Percentiles rank a stretch among this genome's conserved stretches.
Conservation (phyloP, 2,888 invertebrate species). For the Eilema griseolum region DNA sequence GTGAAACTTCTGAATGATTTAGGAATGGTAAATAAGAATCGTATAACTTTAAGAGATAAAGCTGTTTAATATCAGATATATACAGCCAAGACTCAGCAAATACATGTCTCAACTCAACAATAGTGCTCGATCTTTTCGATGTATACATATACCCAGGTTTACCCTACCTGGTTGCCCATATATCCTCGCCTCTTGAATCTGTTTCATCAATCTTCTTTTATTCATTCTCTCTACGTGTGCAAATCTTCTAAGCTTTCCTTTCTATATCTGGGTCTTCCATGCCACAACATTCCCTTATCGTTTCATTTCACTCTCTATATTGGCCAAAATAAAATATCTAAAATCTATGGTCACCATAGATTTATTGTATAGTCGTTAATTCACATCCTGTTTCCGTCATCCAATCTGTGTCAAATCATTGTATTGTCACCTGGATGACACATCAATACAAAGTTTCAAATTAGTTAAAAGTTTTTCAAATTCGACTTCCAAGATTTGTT, state of each 20-base stretch:
- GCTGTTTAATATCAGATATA: too few relatives aligned
- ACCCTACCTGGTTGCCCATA: not conserved
- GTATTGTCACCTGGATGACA: not conserved
- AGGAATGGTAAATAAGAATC: too few relatives aligned
- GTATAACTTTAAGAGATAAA: too few relatives aligned
- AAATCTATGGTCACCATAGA: too few relatives aligned
- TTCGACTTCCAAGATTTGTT: not conserved
- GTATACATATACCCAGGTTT: too few relatives aligned
- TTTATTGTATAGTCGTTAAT: not conserved
- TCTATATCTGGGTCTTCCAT: not conserved
- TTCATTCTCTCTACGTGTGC: not conserved
- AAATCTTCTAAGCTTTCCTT: not conserved
- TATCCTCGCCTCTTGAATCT: not conserved
- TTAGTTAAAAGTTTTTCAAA: not conserved
- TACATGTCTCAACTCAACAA: too few relatives aligned
- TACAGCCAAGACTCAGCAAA: too few relatives aligned
- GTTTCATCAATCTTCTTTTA: not conserved
- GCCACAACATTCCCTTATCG: not conserved
- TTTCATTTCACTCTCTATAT: not conserved
- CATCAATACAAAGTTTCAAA: not conserved
- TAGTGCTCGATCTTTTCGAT: too few relatives aligned
- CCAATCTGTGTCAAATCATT: not conserved
- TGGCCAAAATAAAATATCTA: not conserved
- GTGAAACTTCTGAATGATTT: not conserved
- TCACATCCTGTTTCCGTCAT: not conserved